A percentile compares a stretch with the other conserved stretches of the same genome.
Evolutionary conservation across 2,113 vertebrate species (phyloP).

Genomic region (Anarrhichthys ocellatus): DNA sequence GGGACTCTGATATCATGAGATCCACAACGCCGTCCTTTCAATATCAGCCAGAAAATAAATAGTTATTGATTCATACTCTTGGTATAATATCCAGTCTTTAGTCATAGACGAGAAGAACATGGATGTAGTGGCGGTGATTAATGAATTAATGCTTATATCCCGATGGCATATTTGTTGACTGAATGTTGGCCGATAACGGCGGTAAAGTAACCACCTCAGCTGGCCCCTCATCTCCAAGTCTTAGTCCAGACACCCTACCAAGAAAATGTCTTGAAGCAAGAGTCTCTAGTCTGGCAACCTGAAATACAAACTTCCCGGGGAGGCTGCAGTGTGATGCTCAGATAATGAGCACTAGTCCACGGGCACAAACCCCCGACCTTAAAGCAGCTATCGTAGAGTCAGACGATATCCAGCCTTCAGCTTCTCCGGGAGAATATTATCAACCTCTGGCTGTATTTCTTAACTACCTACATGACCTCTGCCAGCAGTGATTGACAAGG

Average conservation of each 20-base stretch:
- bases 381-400: background rate
- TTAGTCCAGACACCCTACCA: no score
- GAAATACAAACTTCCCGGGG: background rate
- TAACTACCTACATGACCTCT: background rate
- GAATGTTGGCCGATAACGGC: no score
- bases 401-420: background rate
- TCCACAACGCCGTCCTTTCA: background rate
- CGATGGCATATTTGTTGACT: no score
- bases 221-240: no score
- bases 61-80: background rate
- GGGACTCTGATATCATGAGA: slow-evolving; percentile 2
- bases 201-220: no score
- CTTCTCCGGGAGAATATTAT: background rate
- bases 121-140: background rate
- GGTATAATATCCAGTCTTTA: no score
- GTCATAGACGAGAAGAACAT: no score
- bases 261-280: background rate
- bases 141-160: no score
- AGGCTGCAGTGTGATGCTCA: background rate
- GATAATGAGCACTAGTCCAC: background rate
- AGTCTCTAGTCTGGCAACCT: background rate
- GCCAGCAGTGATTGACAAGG: background rate
- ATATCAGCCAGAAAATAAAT: background rate
- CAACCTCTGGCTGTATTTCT: background rate
- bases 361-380: background rate